Conservation (phyloP, 2,113 vertebrate genomes). For the Excalfactoria chinensis region DNA sequence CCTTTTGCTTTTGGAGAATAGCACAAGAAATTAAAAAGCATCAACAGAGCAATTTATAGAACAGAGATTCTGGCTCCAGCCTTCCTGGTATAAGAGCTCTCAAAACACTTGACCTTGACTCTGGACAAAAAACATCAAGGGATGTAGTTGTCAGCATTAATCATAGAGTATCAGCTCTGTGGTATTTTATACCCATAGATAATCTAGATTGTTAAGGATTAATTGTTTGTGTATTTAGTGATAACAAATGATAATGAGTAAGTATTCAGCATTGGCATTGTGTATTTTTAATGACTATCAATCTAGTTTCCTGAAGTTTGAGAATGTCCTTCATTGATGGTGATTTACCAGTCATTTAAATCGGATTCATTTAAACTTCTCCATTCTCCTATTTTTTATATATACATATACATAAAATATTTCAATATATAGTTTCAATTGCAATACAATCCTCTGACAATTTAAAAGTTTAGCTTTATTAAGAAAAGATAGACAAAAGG, state of each 20-base stretch:
- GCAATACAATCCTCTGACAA: rapidly evolving
- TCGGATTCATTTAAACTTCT: background rate
- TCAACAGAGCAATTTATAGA: background rate
- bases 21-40: background rate
- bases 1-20: rapidly evolving
- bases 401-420: background rate
- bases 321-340: background rate
- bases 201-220: background rate
- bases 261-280: background rate
- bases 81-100: background rate
- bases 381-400: background rate
- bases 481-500: background rate
- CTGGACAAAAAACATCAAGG: background rate
- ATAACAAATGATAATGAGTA: background rate
- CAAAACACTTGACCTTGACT: background rate
- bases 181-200: background rate
- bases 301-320: background rate
- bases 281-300: background rate
- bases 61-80: background rate
- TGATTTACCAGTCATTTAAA: too few relatives aligned
- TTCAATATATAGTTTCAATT: background rate
- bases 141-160: background rate
- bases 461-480: background rate
- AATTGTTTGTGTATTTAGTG: background rate
- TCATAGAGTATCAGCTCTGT: background rate